Base-by-base conservation (phyloP, 2,113 vertebrate species). In the Ceuthmochares aereus region DNA sequence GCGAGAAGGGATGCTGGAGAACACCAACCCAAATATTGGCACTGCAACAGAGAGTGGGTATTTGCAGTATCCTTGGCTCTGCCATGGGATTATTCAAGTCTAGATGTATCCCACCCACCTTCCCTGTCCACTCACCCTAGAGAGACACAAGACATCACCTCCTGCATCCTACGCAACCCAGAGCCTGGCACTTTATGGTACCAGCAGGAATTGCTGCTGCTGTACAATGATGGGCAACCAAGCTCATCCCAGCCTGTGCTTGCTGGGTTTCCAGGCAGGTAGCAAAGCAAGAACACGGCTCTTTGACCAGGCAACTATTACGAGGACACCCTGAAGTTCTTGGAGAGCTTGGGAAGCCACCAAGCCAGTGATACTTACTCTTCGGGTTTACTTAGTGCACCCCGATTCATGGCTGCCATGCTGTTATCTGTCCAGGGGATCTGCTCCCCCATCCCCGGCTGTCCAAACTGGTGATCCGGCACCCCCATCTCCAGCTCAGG, bases 401-500 rank as follows among this genome's bases (percentile, higher is more conserved):
- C 94, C 26, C 97, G 97, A 67, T 94, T 98, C 94, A 97, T 79
- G 87, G 97, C 40, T 66, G 96, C 78, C 93, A 98, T 93, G 90
- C 93, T 62, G 84, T 93, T 97, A 47, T 98, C 98, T 4, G 96
- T 18, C 98, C 98, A 98, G 5, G 97, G 96, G 43, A 97, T 96
- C 92, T 98, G 98, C 85, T 98, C 98, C 14, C 88, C 97, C 78
- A 97, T 87, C 81, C 96, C 96, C 14, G 97, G 79, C 45, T 97
- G 98, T 36, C 97, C 97, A 90, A 98, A 98, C 64, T 98, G 98
- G 73, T 96, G 97, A 58, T 98, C 98, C 0, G 97, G 91, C 62
- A 98, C 90, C 64, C 97, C 97, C 82, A 98, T 76, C 91, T 98
- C 98, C 70, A 98, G 96, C 43, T 98, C 98, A 18, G 98, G 95